phyloP scores from a whole-genome alignment of 2,888 invertebrate species.

The Dascillus cervinus region DNA sequence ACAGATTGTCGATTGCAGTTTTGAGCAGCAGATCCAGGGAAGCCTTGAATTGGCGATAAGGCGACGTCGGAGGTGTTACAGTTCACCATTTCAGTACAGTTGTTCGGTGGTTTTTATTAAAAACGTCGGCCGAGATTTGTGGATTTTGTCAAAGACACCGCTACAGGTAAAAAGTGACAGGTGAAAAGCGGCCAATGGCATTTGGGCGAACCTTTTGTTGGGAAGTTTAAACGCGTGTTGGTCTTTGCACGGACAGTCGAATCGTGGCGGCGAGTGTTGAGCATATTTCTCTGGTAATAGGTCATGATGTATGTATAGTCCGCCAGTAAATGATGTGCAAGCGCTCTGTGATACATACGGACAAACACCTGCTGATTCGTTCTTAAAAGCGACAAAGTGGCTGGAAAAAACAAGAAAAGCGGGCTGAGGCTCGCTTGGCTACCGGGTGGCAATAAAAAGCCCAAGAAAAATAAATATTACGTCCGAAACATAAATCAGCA shows the following conservation, averaged over 20 bases:
- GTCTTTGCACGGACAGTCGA: slow-evolving; percentile 4
- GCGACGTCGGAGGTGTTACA: neutral
- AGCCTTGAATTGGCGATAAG: slow-evolving; percentile 6
- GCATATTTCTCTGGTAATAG: slow-evolving; percentile 8
- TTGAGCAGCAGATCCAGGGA: too few relatives aligned
- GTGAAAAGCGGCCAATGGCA: slow-evolving; percentile 12
- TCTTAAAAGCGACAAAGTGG: too few relatives aligned
- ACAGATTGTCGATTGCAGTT: too few relatives aligned
- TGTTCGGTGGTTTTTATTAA: neutral
- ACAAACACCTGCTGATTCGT: slow-evolving; percentile 4
- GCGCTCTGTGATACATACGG: neutral
- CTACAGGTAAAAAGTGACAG: slow-evolving; percentile 11
- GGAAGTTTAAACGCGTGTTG: slow-evolving; percentile 6
- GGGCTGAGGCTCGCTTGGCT: slow-evolving; percentile 16
- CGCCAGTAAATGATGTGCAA: too few relatives aligned
- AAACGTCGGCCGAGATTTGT: slow-evolving; percentile 1
- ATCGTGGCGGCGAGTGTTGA: too few relatives aligned
- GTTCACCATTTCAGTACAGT: slow-evolving; percentile 5
- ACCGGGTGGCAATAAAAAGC: slow-evolving; percentile 13
- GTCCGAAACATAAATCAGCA: too few relatives aligned
- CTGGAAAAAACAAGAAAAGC: slow-evolving; percentile 11
- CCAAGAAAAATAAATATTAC: slow-evolving; percentile 16
- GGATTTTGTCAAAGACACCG: slow-evolving; percentile 3
- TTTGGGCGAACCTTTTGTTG: slow-evolving; percentile 7
- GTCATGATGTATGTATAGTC: slow-evolving; percentile 5